Conservation (phyloP, 2,797 vertebrate species). For the Serranus cabrilla region DNA sequence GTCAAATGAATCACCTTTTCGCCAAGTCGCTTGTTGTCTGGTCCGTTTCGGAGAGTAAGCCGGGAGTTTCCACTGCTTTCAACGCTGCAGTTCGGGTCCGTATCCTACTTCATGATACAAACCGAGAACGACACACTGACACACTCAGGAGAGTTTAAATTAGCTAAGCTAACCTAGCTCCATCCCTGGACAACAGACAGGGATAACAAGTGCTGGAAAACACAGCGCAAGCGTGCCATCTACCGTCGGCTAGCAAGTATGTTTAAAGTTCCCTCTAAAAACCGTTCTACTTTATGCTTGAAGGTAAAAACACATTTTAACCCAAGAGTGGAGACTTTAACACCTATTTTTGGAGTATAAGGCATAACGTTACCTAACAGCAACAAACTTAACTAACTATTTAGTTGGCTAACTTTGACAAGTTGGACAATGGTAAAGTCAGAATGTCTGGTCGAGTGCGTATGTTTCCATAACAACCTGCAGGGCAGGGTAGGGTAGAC, state of each 20-base stretch:
- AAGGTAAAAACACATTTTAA: neutral
- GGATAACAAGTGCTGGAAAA: slow-evolving; percentile 41
- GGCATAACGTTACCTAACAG: neutral
- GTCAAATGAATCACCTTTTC: neutral
- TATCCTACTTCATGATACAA: slow-evolving; percentile 38
- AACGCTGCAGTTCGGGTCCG: slow-evolving; percentile 15
- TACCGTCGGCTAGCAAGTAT: slow-evolving; percentile 31
- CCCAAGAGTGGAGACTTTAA: rapidly evolving
- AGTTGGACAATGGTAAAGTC: too few species aligned
- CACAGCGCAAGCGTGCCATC: slow-evolving; percentile 61
- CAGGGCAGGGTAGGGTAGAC: slow-evolving; percentile 18
- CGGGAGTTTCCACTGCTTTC: neutral
- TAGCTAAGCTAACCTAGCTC: slow-evolving; percentile 76
- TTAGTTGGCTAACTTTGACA: too few species aligned
- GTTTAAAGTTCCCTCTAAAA: neutral
- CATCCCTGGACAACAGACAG: slow-evolving; percentile 59
- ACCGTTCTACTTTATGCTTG: too few species aligned
- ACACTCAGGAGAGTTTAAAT: slow-evolving; percentile 69
- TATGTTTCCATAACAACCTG: slow-evolving; percentile 67
- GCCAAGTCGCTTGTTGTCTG: neutral
- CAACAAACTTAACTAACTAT: neutral
- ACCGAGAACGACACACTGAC: slow-evolving; percentile 53
- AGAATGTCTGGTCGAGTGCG: neutral
- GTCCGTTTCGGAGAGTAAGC: neutral
- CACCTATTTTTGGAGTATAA: rapidly evolving